These are phyloP conservation scores for Streblospio benedicti DNA, from an alignment of 1,140 invertebrate genomes.

Conservation along the genomic window DNA sequence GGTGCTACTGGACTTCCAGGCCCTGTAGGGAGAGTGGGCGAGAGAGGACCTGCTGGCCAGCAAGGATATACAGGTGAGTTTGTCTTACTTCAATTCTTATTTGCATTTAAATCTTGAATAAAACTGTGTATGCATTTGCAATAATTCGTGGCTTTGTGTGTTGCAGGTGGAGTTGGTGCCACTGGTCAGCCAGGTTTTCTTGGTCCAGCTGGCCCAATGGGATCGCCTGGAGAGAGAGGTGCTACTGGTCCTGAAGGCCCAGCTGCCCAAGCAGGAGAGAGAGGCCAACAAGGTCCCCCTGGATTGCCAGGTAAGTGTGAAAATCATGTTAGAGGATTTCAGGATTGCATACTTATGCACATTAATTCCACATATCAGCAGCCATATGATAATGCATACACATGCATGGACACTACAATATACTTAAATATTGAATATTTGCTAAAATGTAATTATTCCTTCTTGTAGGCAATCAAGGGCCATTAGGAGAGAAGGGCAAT, in stretches of 20 bases:
- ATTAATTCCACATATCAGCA: too few relatives aligned
- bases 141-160: background rate
- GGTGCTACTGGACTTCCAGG: background rate
- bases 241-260: constrained; percentile 14
- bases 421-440: too few relatives aligned
- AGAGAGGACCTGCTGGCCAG: background rate
- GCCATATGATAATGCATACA: too few relatives aligned
- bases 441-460: too few relatives aligned
- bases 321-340: constrained; percentile 4
- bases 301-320: constrained; percentile 14
- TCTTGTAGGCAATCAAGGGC: background rate
- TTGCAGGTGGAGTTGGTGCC: background rate
- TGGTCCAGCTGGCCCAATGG: background rate
- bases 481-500: background rate
- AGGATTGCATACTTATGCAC: constrained; percentile 3
- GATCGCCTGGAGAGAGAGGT: constrained; percentile 5
- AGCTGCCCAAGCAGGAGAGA: constrained; percentile 53
- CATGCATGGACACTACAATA: too few relatives aligned
- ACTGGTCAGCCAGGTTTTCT: background rate
- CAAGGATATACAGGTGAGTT: background rate
- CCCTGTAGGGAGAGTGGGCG: background rate
- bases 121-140: background rate
- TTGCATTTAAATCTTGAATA: background rate
- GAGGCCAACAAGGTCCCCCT: constrained; percentile 44
- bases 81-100: background rate